phyloP scores from a whole-genome alignment of 2,797 vertebrate species.

The Alexandromys oeconomus region DNA sequence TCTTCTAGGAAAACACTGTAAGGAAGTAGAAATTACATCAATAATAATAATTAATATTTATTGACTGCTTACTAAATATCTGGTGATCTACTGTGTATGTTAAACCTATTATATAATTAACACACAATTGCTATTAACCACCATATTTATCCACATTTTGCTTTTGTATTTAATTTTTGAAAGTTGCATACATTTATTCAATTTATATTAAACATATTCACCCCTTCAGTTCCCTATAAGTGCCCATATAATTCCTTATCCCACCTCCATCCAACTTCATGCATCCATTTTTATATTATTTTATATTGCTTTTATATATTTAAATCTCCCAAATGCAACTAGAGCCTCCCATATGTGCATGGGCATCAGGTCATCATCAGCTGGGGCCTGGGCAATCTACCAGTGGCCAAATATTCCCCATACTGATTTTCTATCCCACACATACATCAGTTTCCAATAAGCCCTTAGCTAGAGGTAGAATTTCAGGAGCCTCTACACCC shows the following conservation, averaged over 20 bases:
- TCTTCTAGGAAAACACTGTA: neutral
- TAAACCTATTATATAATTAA: neutral
- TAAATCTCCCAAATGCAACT: neutral
- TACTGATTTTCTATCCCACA: neutral
- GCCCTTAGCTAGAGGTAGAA: neutral
- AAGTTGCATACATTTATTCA: neutral
- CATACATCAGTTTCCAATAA: neutral
- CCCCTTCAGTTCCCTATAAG: neutral
- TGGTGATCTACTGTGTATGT: neutral
- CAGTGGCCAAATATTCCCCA: neutral
- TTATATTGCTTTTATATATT: neutral
- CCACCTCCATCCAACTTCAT: neutral
- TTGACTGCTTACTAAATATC: neutral
- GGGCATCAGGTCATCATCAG: accelerated
- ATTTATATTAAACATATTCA: neutral
- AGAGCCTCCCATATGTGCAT: too few species aligned
- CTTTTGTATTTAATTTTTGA: neutral
- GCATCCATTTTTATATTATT: neutral
- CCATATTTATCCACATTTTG: neutral
- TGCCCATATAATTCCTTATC: neutral
- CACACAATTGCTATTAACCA: neutral
- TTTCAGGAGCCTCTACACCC: neutral
- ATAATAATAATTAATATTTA: neutral
- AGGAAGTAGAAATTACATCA: neutral
- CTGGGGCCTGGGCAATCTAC: neutral